Base-by-base conservation (phyloP, 2,113 vertebrate species). In the Pitta sordida region DNA sequence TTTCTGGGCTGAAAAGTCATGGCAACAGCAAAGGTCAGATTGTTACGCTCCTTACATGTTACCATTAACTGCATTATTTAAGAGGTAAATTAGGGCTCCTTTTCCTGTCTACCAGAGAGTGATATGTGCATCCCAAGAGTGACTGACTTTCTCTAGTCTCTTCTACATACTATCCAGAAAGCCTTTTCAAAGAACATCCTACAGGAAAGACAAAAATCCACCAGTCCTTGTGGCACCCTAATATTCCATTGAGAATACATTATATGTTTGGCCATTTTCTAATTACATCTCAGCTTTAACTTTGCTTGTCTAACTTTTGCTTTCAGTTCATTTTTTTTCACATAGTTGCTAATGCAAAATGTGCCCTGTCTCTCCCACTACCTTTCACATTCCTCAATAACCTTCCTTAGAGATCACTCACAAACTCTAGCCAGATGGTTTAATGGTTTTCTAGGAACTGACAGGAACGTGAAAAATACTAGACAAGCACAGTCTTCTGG, bases 11-110 rank as follows among this genome's bases (percentile, higher is more conserved):
- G 77, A 74, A 81, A 81, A 88, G 83, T 90, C 73, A 71, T 2
- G 18, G 69, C n/a, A 78, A 9, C 39, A 20, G 7, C 44, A 91
- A 83, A 93, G 71, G 64, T 86, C 88, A 67, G 43, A n/a, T 65
- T 15, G 15, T 70, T 81, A 71, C 78, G 17, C 32, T 71, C 58
- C 52, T 69, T 53, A 16, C 36, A 39, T 0, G 3, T 34, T 73
- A 27, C 41, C 37, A 49, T 46, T 46, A 21, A 7, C 56, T 77
- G 52, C 37, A 30, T 74, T 67, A 81, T 83, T 67, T 70, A 78
- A 55, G 19, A 59, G 29, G 12, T 67, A 83, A 81, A 92, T 53
- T 46, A 91, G 36, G 19, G 36, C 10, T 73, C 29, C 14, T 21
- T 60, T 29, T 65, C n/a, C 58, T 36, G 44, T 17, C 63, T 77